Percentiles rank a stretch among this genome's conserved stretches.
Conservation (phyloP, 2,113 vertebrate species). For the Podilymbus podiceps region DNA sequence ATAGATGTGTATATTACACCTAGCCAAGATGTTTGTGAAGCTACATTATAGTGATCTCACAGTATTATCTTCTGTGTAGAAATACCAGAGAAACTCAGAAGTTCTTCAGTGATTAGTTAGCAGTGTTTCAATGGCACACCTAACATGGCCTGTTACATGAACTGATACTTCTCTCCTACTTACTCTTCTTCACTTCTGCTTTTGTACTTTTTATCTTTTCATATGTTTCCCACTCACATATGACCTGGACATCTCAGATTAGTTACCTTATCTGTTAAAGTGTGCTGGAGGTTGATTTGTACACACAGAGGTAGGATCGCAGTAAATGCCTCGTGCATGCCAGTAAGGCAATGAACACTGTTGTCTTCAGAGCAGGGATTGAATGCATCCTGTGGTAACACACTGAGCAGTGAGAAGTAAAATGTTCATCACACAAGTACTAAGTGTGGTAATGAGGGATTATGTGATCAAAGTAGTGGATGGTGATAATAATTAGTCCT, state of each 20-base stretch:
- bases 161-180: neutral
- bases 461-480: neutral
- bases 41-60: neutral
- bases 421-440: neutral
- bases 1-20: neutral
- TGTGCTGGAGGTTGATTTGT: neutral
- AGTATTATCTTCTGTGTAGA: neutral
- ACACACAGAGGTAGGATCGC: neutral
- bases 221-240: neutral
- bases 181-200: neutral
- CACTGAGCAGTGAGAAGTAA: neutral
- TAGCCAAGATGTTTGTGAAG: neutral
- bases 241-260: neutral
- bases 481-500: neutral
- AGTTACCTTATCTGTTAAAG: neutral
- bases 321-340: neutral
- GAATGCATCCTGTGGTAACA: neutral
- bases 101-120: neutral
- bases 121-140: neutral
- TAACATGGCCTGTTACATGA: neutral
- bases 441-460: neutral
- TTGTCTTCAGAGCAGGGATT: neutral
- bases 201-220: neutral
- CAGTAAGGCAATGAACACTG: neutral
- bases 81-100: neutral